These are phyloP conservation scores for Cosmia trapezina DNA, from an alignment of 2,888 invertebrate species.

Conservation along the genomic window DNA sequence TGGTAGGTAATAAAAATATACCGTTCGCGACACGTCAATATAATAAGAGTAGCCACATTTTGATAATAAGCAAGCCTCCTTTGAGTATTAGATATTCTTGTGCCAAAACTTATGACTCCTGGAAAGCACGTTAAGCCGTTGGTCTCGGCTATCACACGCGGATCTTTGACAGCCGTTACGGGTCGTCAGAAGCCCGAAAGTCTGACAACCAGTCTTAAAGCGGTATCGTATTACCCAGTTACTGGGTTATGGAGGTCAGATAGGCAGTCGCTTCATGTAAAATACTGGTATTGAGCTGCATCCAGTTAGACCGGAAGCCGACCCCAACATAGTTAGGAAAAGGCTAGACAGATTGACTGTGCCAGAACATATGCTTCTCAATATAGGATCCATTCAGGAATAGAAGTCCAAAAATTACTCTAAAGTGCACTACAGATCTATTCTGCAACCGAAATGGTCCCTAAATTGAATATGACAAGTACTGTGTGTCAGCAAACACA, in stretches of 20 bases:
- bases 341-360: too few relatives aligned
- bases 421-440: neutral
- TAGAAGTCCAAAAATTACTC: neutral
- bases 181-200: too few relatives aligned
- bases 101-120: neutral
- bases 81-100: neutral
- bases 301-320: too few relatives aligned
- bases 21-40: neutral
- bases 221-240: too few relatives aligned
- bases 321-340: too few relatives aligned
- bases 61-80: neutral
- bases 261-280: too few relatives aligned
- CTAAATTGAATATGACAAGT: constrained; percentile 5
- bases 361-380: neutral
- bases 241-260: too few relatives aligned
- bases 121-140: too few relatives aligned
- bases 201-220: too few relatives aligned
- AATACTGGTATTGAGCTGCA: too few relatives aligned
- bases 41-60: neutral
- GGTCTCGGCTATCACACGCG: too few relatives aligned
- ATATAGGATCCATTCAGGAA: neutral
- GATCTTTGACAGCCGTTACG: too few relatives aligned
- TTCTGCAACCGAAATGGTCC: neutral
- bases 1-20: neutral
- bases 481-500: neutral